Evolutionary conservation across 37 sponge, comb jelly and placozoan genomes (phyloP).

Genomic region (Theonella swinhoei): DNA sequence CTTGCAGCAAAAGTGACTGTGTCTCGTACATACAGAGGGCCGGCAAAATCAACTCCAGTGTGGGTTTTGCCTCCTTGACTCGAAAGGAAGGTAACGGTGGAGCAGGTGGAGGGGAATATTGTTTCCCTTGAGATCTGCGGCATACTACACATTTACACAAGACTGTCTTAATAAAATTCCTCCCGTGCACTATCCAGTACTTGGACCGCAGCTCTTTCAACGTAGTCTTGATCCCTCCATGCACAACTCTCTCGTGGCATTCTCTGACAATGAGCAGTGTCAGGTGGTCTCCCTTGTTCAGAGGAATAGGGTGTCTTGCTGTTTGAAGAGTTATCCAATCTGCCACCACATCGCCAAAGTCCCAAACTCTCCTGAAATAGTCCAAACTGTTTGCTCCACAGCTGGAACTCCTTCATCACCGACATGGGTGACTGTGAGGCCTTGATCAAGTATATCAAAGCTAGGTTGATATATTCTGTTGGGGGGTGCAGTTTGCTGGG

Average conservation of each 20-base stretch:
- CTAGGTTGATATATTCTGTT: too few relatives aligned
- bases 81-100: conserved; percentile 32
- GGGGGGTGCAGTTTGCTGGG: neutral
- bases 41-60: conserved; percentile 31
- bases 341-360: conserved; percentile 34
- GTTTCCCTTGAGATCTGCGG: conserved; percentile 7
- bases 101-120: neutral
- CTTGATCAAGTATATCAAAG: neutral
- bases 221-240: conserved; percentile 20
- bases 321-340: conserved; percentile 5
- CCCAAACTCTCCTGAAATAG: conserved; percentile 3
- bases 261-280: conserved; percentile 25
- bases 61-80: conserved; percentile 8
- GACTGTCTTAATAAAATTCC: conserved; percentile 13
- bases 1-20: neutral
- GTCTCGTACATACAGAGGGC: too few relatives aligned
- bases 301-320: conserved; percentile 25
- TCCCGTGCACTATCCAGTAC: conserved; percentile 40
- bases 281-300: conserved; percentile 22
- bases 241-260: conserved; percentile 35
- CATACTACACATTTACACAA: conserved; percentile 23
- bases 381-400: conserved; percentile 5
- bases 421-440: neutral
- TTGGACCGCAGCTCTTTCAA: conserved; percentile 15
- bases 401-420: neutral